Percentiles rank a stretch among this genome's conserved stretches.
phyloP scores from a whole-genome alignment of 2,888 invertebrate genomes.

The Andrena haemorrhoa region DNA sequence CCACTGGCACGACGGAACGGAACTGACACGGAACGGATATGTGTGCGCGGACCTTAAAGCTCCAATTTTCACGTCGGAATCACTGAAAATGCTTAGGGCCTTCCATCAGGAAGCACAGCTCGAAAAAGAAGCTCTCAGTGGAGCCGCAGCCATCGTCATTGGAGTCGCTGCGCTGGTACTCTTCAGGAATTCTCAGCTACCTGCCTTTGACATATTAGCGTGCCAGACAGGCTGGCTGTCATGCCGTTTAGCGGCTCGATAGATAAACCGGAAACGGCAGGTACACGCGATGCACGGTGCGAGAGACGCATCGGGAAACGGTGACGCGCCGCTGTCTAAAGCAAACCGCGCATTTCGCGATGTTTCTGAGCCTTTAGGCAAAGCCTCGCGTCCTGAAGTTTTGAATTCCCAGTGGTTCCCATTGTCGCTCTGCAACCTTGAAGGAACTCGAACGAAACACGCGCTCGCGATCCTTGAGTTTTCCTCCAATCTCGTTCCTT shows the following conservation, averaged over 20 bases:
- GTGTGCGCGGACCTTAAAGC: no score
- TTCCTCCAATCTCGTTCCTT: background rate
- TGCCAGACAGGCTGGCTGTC: constrained; percentile 55
- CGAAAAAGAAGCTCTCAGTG: constrained; percentile 34
- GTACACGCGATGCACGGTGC: constrained; percentile 59
- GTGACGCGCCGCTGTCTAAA: constrained; percentile 57
- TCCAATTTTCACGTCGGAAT: no score
- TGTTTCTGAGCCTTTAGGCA: constrained; percentile 76
- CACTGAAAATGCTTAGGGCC: no score
- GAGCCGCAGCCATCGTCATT: constrained; percentile 37
- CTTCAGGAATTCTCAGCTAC: constrained; percentile 52
- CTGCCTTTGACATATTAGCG: constrained; percentile 74
- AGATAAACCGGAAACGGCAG: constrained; percentile 75
- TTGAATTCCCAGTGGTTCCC: constrained; percentile 67
- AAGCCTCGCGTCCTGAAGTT: constrained; percentile 64
- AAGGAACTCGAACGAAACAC: background rate
- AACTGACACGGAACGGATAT: no score
- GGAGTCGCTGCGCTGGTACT: constrained; percentile 67
- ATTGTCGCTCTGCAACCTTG: background rate
- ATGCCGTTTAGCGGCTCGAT: constrained; percentile 66
- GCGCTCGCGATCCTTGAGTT: background rate
- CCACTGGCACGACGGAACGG: no score
- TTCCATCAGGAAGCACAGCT: constrained; percentile 30
- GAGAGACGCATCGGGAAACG: constrained; percentile 62
- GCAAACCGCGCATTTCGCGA: constrained; percentile 66